These are phyloP conservation scores for Acanthiza pusilla DNA, from an alignment of 2,797 vertebrate genomes.

Conservation along the genomic window DNA sequence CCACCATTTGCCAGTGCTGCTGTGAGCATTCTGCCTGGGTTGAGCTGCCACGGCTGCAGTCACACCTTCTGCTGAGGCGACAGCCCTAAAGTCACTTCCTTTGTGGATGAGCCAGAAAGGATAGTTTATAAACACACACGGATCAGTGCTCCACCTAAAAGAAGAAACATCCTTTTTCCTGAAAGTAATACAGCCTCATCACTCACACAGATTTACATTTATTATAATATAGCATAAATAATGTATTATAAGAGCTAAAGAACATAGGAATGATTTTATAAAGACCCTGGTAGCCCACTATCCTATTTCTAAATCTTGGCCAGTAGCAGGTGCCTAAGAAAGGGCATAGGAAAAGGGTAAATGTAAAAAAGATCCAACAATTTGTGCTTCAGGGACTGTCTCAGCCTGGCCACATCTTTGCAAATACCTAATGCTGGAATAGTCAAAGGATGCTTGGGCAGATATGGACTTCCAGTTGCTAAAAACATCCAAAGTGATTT, in stretches of 20 bases:
- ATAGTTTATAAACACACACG: background rate
- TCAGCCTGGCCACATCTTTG: background rate
- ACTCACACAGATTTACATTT: background rate
- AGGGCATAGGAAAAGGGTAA: background rate
- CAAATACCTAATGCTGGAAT: background rate
- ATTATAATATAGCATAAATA: background rate
- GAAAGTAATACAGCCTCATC: background rate
- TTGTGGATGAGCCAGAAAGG: background rate
- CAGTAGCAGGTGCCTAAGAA: background rate
- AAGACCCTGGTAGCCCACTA: background rate
- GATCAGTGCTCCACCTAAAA: background rate
- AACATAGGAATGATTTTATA: background rate
- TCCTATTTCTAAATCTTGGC: background rate
- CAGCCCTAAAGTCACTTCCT: background rate
- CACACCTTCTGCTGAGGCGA: background rate
- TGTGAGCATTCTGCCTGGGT: background rate
- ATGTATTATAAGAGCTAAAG: background rate
- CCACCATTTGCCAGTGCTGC: background rate
- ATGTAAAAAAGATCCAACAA: background rate
- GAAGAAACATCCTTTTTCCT: conserved; percentile 3
- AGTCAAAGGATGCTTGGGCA: background rate
- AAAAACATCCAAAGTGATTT: background rate
- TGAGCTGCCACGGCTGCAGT: background rate
- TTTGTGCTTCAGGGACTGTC: background rate
- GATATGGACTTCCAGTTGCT: background rate